Conservation (phyloP, 1,140 invertebrate genomes). For the Lerema accius region DNA sequence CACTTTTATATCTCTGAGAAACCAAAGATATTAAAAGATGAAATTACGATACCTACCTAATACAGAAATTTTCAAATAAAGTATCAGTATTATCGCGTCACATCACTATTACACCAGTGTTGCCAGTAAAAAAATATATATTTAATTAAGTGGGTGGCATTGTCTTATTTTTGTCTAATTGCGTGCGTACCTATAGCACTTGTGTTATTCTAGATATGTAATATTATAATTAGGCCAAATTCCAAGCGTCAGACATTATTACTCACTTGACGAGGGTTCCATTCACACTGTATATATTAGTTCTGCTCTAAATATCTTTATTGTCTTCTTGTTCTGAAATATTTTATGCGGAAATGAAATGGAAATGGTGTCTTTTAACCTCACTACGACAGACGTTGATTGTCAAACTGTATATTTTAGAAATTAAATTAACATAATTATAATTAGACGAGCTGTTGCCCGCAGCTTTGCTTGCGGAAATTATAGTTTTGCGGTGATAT, state of each 20-base stretch:
- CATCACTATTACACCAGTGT: constrained; percentile 37
- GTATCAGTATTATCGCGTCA: neutral
- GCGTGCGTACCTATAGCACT: neutral
- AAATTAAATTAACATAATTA: neutral
- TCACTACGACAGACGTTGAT: neutral
- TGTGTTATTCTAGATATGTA: neutral
- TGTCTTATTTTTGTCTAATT: constrained; percentile 17
- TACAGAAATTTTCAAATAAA: too few species aligned
- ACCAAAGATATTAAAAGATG: too few species aligned
- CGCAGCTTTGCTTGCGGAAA: too few species aligned
- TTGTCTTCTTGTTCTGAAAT: constrained; percentile 10
- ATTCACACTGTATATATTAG: constrained; percentile 35
- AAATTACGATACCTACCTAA: too few species aligned
- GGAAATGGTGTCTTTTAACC: neutral
- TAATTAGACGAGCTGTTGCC: too few species aligned
- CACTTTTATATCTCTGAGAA: too few species aligned
- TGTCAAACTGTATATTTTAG: neutral
- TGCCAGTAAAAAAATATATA: constrained; percentile 41
- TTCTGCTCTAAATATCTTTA: constrained; percentile 31
- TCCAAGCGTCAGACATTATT: constrained; percentile 15
- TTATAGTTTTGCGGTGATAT: too few species aligned
- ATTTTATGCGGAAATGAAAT: constrained; percentile 1
- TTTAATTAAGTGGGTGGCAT: constrained; percentile 40
- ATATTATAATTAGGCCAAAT: constrained; percentile 23
- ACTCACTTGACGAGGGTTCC: constrained; percentile 33